These are phyloP conservation scores for Drosophila helvetica DNA, from an alignment of 2,888 invertebrate genomes.

Conservation along the genomic window DNA sequence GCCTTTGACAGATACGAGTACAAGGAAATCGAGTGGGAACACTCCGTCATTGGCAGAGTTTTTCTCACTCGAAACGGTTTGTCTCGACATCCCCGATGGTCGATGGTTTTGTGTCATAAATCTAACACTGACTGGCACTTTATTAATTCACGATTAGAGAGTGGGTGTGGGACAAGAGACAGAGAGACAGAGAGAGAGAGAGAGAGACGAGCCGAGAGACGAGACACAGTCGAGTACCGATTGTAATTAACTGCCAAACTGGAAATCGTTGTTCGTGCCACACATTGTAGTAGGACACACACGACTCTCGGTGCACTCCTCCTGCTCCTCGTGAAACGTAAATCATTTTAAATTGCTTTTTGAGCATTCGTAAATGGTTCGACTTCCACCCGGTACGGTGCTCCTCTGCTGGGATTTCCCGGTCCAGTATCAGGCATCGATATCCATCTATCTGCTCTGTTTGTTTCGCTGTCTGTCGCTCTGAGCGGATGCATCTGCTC, in stretches of 20 bases:
- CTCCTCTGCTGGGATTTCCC: too few relatives aligned
- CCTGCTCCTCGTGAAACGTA: slow-evolving; percentile 46
- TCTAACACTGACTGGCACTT: slow-evolving; percentile 58
- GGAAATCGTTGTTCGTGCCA: slow-evolving; percentile 46
- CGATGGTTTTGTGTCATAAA: slow-evolving; percentile 55
- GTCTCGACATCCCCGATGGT: slow-evolving; percentile 22
- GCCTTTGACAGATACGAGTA: slow-evolving; percentile 19
- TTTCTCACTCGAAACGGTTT: slow-evolving; percentile 25
- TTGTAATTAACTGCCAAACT: slow-evolving; percentile 74
- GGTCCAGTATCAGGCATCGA: neutral
- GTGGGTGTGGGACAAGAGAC: neutral
- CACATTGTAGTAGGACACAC: slow-evolving; percentile 2
- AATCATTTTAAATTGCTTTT: slow-evolving; percentile 77
- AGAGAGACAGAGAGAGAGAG: slow-evolving; percentile 29
- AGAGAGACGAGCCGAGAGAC: too few relatives aligned
- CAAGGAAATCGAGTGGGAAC: slow-evolving; percentile 12
- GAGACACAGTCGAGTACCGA: slow-evolving; percentile 47
- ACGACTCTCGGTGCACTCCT: neutral
- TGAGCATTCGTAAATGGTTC: slow-evolving; percentile 64
- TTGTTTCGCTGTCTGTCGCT: slow-evolving; percentile 37
- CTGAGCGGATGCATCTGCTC: slow-evolving; percentile 11
- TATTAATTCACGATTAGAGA: slow-evolving; percentile 74
- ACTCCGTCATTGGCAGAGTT: slow-evolving; percentile 47
- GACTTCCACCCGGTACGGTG: slow-evolving; percentile 23
- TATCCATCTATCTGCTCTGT: slow-evolving; percentile 10